A percentile compares a stretch with the other conserved stretches of the same genome.
These are phyloP conservation scores for Coenobita brevimanus DNA, from an alignment of 1,140 invertebrate species.

Conservation along the genomic window DNA sequence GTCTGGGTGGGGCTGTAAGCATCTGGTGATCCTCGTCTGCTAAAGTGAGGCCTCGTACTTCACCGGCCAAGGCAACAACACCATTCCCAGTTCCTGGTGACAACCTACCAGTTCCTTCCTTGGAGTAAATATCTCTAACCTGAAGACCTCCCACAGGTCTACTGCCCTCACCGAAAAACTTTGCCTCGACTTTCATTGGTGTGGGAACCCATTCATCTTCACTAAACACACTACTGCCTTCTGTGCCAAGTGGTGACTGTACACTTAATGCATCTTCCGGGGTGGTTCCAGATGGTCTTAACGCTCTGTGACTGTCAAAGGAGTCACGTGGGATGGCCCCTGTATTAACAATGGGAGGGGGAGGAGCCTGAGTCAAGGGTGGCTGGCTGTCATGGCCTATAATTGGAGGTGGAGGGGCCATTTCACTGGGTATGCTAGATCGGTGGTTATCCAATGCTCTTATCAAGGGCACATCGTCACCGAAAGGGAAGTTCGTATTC, in stretches of 20 bases:
- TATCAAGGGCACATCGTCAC: constrained; percentile 24
- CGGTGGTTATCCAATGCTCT: constrained; percentile 38
- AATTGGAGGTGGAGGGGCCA: constrained; percentile 63
- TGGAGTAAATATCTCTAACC: constrained; percentile 10
- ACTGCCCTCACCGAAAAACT: constrained; percentile 45
- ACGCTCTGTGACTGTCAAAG: constrained; percentile 41
- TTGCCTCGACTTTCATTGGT: constrained; percentile 32
- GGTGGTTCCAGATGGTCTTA: constrained; percentile 43
- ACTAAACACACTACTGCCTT: constrained; percentile 56
- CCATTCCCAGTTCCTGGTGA: neutral
- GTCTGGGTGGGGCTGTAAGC: constrained; percentile 80
- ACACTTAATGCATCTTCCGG: constrained; percentile 54
- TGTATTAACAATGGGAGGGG: constrained; percentile 40
- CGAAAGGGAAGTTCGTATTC: constrained; percentile 55
- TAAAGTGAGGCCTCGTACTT: constrained; percentile 32
- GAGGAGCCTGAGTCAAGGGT: constrained; percentile 38
- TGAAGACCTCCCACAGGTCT: constrained; percentile 32
- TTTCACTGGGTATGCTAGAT: constrained; percentile 51
- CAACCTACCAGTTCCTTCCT: constrained; percentile 31
- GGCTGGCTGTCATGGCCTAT: constrained; percentile 46
- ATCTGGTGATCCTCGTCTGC: constrained; percentile 46
- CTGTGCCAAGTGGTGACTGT: constrained; percentile 49
- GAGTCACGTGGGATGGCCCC: constrained; percentile 57
- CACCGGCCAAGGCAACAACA: constrained; percentile 18
- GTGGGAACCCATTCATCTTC: constrained; percentile 43